These are phyloP conservation scores for Mimas tiliae DNA, from an alignment of 2,888 invertebrate species.

Conservation along the genomic window DNA sequence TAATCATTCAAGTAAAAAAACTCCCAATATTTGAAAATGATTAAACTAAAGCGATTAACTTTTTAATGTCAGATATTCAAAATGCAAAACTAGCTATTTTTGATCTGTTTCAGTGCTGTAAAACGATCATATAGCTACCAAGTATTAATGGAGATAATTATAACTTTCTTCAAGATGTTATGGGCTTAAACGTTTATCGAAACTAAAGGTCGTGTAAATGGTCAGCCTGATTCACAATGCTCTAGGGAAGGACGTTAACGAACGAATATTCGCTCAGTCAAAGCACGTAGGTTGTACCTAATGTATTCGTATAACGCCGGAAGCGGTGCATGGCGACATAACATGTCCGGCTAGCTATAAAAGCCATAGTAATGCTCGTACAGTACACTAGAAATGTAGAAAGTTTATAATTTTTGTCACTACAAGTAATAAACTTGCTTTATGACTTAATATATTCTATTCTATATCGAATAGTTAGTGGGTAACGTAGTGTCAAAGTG, in stretches of 20 bases:
- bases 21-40: not conserved
- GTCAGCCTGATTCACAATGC: slow-evolving; percentile 16
- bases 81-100: not conserved
- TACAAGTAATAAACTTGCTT: too few relatives aligned
- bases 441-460: too few relatives aligned
- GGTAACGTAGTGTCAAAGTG: too few relatives aligned
- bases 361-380: slow-evolving; percentile 26
- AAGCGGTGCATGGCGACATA: slow-evolving; percentile 53
- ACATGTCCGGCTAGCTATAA: slow-evolving; percentile 45
- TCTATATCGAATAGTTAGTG: too few relatives aligned
- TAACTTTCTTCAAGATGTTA: not conserved
- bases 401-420: not conserved
- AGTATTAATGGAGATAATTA: not conserved
- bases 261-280: slow-evolving; percentile 59
- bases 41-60: not conserved
- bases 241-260: slow-evolving; percentile 53
- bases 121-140: not conserved
- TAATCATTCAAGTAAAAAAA: not conserved
- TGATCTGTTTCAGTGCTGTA: not conserved
- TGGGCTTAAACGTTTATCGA: not conserved
- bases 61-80: not conserved
- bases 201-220: slow-evolving; percentile 14
- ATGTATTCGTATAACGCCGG: slow-evolving; percentile 68
- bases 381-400: slow-evolving; percentile 7
- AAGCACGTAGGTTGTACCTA: slow-evolving; percentile 65